These are phyloP conservation scores for Turnix velox DNA, from an alignment of 2,113 vertebrate species.

Conservation along the genomic window DNA sequence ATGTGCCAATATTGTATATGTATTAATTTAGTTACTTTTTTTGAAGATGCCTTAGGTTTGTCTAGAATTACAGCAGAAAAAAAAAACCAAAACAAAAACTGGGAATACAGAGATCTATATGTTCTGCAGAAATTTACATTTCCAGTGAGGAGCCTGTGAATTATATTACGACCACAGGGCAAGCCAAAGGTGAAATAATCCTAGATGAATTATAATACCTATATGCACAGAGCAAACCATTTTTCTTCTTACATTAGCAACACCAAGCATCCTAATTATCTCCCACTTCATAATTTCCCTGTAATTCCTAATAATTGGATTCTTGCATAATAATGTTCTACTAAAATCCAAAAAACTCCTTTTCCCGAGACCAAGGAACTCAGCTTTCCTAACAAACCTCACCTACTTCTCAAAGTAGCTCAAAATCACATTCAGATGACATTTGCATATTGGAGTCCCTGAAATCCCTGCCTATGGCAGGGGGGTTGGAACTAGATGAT, in stretches of 20 bases:
- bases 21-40: neutral
- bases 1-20: neutral
- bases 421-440: neutral
- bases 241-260: neutral
- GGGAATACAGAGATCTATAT: neutral
- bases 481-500: too few species aligned
- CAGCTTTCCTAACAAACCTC: neutral
- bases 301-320: neutral
- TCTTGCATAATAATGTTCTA: neutral
- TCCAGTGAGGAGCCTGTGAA: neutral
- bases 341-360: neutral
- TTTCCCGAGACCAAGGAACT: neutral
- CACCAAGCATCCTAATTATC: neutral
- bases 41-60: neutral
- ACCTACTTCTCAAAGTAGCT: neutral
- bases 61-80: neutral
- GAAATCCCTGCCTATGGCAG: too few species aligned
- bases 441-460: neutral
- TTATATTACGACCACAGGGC: neutral
- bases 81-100: neutral
- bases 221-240: neutral
- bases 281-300: neutral
- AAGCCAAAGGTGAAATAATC: neutral
- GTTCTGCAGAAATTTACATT: neutral
- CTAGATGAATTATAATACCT: neutral